Conservation (phyloP, 1,140 invertebrate species). For the Zaprionus inermis region DNA sequence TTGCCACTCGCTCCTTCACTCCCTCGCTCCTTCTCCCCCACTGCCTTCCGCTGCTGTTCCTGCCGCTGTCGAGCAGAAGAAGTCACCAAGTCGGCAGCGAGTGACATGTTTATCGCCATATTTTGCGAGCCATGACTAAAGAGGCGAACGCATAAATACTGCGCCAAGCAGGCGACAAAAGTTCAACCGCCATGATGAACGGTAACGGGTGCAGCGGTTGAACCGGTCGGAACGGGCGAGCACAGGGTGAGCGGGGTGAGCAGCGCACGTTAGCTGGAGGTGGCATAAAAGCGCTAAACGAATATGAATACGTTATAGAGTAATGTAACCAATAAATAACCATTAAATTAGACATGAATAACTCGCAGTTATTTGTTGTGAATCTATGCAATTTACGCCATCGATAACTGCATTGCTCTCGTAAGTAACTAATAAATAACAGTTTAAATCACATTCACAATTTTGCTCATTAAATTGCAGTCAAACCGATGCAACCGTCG, state of each 20-base stretch:
- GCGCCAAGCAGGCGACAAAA: constrained; percentile 72
- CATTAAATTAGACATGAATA: neutral
- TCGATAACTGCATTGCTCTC: constrained; percentile 1
- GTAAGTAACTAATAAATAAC: constrained; percentile 29
- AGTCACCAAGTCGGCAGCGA: constrained; percentile 44
- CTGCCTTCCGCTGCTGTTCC: too few relatives aligned
- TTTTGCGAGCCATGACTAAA: constrained; percentile 78
- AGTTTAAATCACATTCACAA: constrained; percentile 7
- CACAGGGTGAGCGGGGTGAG: too few relatives aligned
- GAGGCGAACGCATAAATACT: constrained; percentile 77
- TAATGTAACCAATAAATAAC: neutral
- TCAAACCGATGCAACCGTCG: neutral
- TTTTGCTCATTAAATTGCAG: neutral
- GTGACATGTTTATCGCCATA: constrained; percentile 80
- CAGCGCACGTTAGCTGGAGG: neutral
- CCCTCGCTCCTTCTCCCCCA: too few relatives aligned
- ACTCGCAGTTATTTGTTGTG: neutral
- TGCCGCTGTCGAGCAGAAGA: constrained; percentile 4
- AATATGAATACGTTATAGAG: neutral
- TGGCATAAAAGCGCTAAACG: neutral
- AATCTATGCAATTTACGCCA: neutral
- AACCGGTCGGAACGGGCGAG: neutral
- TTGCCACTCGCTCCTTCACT: neutral
- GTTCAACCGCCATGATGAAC: constrained; percentile 46
- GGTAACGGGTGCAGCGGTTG: constrained; percentile 14